These are phyloP conservation scores for Caenorhabditis parvicauda DNA, from an alignment of 2,888 invertebrate genomes.

Conservation along the genomic window DNA sequence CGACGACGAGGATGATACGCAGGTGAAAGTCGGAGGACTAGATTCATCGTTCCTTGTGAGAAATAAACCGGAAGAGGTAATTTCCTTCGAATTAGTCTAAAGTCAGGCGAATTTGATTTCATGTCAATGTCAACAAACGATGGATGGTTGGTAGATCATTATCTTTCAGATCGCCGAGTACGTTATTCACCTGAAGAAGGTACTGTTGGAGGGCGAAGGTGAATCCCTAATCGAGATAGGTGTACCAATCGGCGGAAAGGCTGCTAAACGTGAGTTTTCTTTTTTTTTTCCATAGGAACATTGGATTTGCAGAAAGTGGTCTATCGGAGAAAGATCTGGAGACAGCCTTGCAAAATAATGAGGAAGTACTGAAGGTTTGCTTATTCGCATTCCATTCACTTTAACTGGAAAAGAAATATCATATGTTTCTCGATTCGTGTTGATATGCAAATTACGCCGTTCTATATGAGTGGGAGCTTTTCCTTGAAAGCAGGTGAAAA, in stretches of 20 bases:
- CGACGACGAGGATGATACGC: conserved; percentile 26
- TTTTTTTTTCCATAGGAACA: background rate
- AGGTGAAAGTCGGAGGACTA: conserved; percentile 25
- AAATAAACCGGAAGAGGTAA: conserved; percentile 25
- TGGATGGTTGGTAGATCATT: no score
- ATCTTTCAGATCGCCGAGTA: conserved; percentile 36
- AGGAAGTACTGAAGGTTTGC: conserved; percentile 22
- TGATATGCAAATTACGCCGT: no score
- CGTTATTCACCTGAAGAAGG: conserved; percentile 37
- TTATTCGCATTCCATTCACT: background rate
- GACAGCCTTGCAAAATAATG: conserved; percentile 36
- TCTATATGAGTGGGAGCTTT: no score
- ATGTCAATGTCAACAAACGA: no score
- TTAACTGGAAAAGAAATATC: no score
- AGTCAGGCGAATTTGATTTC: background rate
- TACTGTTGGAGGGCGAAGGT: conserved; percentile 52
- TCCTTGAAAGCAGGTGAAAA: no score
- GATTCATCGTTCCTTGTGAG: conserved; percentile 32
- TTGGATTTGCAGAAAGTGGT: conserved; percentile 7
- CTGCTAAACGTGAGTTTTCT: no score
- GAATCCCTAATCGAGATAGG: conserved; percentile 53
- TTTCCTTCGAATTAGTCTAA: no score
- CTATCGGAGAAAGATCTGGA: conserved; percentile 40
- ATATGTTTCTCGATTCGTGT: no score
- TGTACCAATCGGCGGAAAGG: conserved; percentile 33